Evolutionary conservation across 2,113 vertebrate species (phyloP).

Genomic region (Setophaga coronata): DNA sequence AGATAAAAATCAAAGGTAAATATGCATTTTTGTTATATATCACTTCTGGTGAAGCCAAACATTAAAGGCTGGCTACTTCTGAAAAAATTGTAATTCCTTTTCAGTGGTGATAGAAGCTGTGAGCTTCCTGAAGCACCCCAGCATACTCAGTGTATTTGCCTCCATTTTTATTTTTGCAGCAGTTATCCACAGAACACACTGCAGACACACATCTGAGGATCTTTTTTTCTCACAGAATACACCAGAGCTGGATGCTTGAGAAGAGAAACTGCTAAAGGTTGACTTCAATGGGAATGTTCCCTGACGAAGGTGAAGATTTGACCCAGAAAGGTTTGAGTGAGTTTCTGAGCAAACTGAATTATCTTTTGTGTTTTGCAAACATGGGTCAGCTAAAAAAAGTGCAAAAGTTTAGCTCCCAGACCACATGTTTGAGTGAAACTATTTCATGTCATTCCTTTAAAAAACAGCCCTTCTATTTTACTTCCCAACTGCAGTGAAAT

Average conservation of each 20-base stretch:
- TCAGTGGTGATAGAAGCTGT: not conserved
- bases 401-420: not conserved
- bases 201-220: not conserved
- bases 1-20: not conserved
- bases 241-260: not conserved
- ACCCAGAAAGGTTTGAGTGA: constrained; percentile 37
- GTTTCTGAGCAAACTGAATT: not conserved
- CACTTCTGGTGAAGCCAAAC: not conserved
- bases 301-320: not conserved
- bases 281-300: constrained; percentile 15
- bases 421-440: not conserved
- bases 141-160: not conserved
- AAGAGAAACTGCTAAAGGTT: constrained; percentile 5
- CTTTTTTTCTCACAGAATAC: not conserved
- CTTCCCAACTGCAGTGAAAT: not conserved
- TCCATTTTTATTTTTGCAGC: not conserved
- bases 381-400: not conserved
- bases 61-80: not conserved
- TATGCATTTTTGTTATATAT: not conserved
- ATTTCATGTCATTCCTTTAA: not conserved
- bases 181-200: not conserved
- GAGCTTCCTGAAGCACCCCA: not conserved
- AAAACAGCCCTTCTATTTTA: not conserved
- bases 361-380: constrained; percentile 3
- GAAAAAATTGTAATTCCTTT: not conserved